A percentile compares a stretch with the other conserved stretches of the same genome.
Conservation (phyloP, 2,888 invertebrate genomes). For the Netelia inedita region DNA sequence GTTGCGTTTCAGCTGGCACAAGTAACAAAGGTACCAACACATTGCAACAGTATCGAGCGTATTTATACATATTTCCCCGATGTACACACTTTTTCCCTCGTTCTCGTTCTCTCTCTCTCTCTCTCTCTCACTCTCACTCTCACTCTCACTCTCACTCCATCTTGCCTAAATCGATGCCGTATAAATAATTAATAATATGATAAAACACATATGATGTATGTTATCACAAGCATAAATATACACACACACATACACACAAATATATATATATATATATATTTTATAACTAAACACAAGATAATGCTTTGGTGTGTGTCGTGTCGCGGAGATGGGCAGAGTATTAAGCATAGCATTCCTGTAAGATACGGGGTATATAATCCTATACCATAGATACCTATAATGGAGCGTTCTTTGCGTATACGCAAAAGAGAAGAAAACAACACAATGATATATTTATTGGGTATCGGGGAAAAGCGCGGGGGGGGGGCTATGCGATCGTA, state of each 20-base stretch:
- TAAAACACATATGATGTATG: neutral
- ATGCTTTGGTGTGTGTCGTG: constrained; percentile 4
- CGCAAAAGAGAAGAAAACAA: too few relatives aligned
- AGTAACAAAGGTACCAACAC: constrained; percentile 85
- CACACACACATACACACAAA: neutral
- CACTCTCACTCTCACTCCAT: neutral
- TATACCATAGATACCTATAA: too few relatives aligned
- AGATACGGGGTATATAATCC: too few relatives aligned
- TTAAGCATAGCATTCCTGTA: too few relatives aligned
- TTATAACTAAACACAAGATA: too few relatives aligned
- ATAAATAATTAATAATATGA: constrained; percentile 2
- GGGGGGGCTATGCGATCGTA: too few relatives aligned
- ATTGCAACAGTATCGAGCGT: constrained; percentile 75
- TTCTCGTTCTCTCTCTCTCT: neutral
- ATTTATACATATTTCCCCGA: constrained; percentile 73
- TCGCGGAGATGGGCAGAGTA: neutral
- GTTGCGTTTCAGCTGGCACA: constrained; percentile 87
- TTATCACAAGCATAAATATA: neutral
- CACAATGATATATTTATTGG: too few relatives aligned
- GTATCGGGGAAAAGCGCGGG: too few relatives aligned
- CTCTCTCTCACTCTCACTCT: neutral
- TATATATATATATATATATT: too few relatives aligned
- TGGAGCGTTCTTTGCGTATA: too few relatives aligned
- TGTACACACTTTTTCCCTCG: constrained; percentile 27
- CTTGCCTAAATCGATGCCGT: neutral